These are phyloP conservation scores for Jacana jacana DNA, from an alignment of 2,113 vertebrate genomes.

Conservation along the genomic window DNA sequence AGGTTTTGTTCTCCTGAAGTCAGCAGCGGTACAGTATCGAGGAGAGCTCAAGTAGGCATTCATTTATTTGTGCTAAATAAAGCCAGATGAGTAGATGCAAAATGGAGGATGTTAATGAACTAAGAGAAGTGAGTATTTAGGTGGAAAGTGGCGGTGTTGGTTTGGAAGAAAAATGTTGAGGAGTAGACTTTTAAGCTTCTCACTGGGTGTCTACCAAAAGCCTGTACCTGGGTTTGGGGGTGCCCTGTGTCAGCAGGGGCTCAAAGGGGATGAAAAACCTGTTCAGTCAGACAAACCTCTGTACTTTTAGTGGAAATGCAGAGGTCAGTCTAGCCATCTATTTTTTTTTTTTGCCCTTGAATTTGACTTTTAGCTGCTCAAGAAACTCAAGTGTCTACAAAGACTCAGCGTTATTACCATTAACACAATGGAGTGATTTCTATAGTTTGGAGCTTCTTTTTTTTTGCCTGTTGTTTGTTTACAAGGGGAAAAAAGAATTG, in stretches of 20 bases:
- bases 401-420: not conserved
- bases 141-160: not conserved
- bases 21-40: not conserved
- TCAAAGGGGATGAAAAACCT: not conserved
- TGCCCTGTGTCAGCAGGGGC: not conserved
- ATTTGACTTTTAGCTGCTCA: not conserved
- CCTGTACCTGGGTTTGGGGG: not conserved
- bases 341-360: not conserved
- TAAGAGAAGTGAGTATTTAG: not conserved
- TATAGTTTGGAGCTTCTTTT: not conserved
- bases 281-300: not conserved
- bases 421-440: not conserved
- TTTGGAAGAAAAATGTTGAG: not conserved
- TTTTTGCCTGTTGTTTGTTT: not conserved
- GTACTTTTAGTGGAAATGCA: not conserved
- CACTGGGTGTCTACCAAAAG: not conserved
- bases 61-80: not conserved
- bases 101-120: not conserved
- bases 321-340: accelerated
- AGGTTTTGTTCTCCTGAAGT: not conserved
- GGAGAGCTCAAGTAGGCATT: not conserved
- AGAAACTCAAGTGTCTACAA: not conserved
- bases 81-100: not conserved
- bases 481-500: not conserved
- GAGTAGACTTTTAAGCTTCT: not conserved